Evolutionary conservation across 2,888 invertebrate genomes (phyloP).

Genomic region (Onchidella celtica): DNA sequence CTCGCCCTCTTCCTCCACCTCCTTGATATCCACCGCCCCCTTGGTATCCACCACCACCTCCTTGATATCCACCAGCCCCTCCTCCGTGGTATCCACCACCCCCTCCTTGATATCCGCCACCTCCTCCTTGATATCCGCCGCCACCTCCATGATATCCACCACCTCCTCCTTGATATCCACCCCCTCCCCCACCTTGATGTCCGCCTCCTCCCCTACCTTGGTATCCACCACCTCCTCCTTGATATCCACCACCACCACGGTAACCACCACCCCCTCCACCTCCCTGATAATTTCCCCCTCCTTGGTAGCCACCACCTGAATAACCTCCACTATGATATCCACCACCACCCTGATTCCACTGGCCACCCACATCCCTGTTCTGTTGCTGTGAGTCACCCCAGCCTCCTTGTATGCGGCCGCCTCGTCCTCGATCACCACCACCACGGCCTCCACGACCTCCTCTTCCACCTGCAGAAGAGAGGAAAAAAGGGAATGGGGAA

Average conservation of each 20-base stretch:
- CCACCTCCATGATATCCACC: constrained; percentile 58
- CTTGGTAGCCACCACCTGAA: constrained; percentile 67
- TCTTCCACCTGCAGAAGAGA: constrained; percentile 78
- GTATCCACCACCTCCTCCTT: constrained; percentile 63
- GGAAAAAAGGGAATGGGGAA: constrained; percentile 29
- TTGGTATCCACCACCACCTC: constrained; percentile 54
- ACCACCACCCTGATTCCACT: constrained; percentile 70
- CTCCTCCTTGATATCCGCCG: constrained; percentile 52
- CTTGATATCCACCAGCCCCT: constrained; percentile 49
- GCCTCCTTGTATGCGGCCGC: constrained; percentile 56
- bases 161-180: constrained; percentile 66
- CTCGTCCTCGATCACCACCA: constrained; percentile 30
- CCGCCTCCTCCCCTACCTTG: constrained; percentile 62
- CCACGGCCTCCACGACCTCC: constrained; percentile 63
- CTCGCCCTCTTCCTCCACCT: constrained; percentile 54
- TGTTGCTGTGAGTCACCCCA: constrained; percentile 63
- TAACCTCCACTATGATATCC: constrained; percentile 67
- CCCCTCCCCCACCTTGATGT: constrained; percentile 43
- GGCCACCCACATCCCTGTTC: constrained; percentile 64
- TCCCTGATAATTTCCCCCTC: constrained; percentile 54
- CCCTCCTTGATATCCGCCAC: constrained; percentile 56
- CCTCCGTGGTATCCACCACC: constrained; percentile 45
- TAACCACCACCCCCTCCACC: constrained; percentile 54
- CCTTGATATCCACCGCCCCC: constrained; percentile 20
- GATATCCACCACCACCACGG: constrained; percentile 63